phyloP scores from a whole-genome alignment of 2,113 vertebrate species.

The Siniperca chuatsi region DNA sequence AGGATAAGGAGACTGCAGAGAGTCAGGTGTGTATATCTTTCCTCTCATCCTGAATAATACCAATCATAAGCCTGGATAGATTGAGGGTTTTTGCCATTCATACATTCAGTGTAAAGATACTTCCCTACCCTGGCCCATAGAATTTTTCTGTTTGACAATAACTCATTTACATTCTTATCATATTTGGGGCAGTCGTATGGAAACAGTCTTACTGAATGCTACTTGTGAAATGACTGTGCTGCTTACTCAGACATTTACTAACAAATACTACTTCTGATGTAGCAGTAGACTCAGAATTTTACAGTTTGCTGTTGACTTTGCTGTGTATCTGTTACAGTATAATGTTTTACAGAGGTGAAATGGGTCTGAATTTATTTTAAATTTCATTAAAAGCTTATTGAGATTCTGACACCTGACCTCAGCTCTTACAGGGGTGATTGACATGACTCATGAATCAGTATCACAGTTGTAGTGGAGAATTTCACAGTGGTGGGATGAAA shows the following conservation, averaged over 20 bases:
- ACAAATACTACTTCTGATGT: constrained; percentile 1
- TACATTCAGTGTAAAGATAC: constrained; percentile 31
- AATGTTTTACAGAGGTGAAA: constrained; percentile 61
- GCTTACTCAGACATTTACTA: constrained; percentile 25
- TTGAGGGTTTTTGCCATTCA: constrained; percentile 21
- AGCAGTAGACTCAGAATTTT: constrained; percentile 9
- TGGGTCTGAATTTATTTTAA: neutral
- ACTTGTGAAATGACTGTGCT: constrained; percentile 55
- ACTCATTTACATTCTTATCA: neutral
- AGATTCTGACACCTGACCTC: neutral
- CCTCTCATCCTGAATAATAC: neutral
- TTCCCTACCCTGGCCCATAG: constrained; percentile 37
- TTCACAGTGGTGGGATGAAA: neutral
- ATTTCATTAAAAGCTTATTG: neutral
- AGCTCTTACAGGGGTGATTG: neutral
- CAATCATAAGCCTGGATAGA: neutral
- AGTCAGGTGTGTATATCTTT: constrained; percentile 86
- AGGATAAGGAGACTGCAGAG: constrained; percentile 89
- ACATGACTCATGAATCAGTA: neutral
- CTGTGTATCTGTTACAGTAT: constrained; percentile 49
- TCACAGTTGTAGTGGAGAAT: neutral
- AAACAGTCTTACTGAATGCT: constrained; percentile 49
- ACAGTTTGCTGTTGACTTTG: constrained; percentile 21
- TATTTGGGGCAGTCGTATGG: constrained; percentile 38
- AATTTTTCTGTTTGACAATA: neutral